A percentile compares a stretch with the other conserved stretches of the same genome.
Conservation (phyloP, 2,888 invertebrate genomes). For the Lithophane semibrunnea region DNA sequence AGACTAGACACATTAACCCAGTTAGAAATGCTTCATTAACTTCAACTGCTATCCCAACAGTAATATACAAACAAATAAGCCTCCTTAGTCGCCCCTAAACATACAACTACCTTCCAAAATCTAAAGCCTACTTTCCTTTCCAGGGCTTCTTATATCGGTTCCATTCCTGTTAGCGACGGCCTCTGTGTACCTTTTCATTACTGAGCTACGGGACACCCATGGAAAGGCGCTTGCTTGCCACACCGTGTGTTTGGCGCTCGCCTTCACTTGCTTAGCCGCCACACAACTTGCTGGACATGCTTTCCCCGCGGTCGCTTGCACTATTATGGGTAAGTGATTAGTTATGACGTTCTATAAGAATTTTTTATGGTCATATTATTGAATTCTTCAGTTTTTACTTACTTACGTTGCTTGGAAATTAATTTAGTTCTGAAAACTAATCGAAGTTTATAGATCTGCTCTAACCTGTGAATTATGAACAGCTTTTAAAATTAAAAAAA, state of each 20-base stretch:
- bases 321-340: conserved; percentile 83
- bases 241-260: conserved; percentile 89
- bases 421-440: neutral
- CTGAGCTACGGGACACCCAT: conserved; percentile 89
- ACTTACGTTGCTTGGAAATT: neutral
- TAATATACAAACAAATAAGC: neutral
- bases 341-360: too few relatives aligned
- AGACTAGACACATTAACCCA: too few relatives aligned
- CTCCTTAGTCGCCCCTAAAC: neutral
- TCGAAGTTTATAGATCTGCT: neutral
- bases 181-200: conserved; percentile 86
- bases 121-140: conserved; percentile 53
- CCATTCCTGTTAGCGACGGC: conserved; percentile 89
- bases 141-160: conserved; percentile 88
- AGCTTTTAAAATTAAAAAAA: neutral
- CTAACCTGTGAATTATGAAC: neutral
- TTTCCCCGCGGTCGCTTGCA: conserved; percentile 85
- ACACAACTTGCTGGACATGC: conserved; percentile 89
- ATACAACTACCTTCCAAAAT: neutral
- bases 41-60: too few relatives aligned
- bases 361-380: too few relatives aligned
- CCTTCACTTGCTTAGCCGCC: conserved; percentile 89
- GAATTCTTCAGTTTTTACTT: too few relatives aligned
- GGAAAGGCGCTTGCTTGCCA: conserved; percentile 91
- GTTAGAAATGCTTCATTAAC: too few relatives aligned